These are phyloP conservation scores for Physocephala rufipes DNA, from an alignment of 2,888 invertebrate species.

Conservation along the genomic window DNA sequence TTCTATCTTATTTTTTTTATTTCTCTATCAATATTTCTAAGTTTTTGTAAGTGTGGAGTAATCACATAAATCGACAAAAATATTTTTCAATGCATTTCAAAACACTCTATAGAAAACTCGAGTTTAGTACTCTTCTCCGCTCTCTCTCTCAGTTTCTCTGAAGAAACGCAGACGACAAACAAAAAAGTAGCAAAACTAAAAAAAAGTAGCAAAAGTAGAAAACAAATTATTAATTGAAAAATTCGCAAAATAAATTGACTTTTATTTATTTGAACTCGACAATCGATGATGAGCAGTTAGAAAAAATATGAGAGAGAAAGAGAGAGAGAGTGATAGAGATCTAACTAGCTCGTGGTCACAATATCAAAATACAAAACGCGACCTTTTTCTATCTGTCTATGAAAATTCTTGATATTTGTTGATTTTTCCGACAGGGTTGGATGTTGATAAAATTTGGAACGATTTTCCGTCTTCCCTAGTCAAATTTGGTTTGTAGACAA, in stretches of 20 bases:
- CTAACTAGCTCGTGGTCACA: background rate
- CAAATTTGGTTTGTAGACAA: too few relatives aligned
- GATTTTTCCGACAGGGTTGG: too few relatives aligned
- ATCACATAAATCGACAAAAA: background rate
- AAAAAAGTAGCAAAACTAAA: background rate
- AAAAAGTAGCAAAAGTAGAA: background rate
- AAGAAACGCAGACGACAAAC: background rate
- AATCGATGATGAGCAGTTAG: background rate
- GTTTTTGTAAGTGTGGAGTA: background rate
- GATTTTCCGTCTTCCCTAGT: too few relatives aligned
- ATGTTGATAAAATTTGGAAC: too few relatives aligned
- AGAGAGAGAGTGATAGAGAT: background rate
- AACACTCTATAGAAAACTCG: background rate
- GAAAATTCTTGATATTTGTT: too few relatives aligned
- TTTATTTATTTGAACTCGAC: slow-evolving; percentile 15
- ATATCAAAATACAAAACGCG: background rate
- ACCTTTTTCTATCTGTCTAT: too few relatives aligned
- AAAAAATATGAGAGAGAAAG: background rate
- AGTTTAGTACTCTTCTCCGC: background rate
- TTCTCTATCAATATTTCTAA: background rate
- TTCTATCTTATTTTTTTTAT: too few relatives aligned
- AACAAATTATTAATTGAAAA: slow-evolving; percentile 19
- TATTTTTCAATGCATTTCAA: background rate
- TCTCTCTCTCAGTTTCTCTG: background rate
- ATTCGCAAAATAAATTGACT: slow-evolving; percentile 16